Conservation (phyloP, 2,113 vertebrate species). For the Lipophrys pholis region DNA sequence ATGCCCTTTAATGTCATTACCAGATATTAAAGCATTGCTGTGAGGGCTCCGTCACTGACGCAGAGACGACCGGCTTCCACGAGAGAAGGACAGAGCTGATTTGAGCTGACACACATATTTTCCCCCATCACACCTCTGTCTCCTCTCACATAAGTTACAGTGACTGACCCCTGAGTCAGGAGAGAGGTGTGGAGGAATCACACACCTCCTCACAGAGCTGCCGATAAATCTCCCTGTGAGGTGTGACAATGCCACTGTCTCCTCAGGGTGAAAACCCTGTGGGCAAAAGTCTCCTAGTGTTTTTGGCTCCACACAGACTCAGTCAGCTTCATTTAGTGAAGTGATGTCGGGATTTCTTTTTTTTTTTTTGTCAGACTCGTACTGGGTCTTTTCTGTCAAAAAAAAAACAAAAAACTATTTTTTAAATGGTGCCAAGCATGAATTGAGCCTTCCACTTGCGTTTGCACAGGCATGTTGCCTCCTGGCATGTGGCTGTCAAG, state of each 20-base stretch:
- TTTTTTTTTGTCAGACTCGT: constrained; percentile 12
- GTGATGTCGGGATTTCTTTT: not conserved
- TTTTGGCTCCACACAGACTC: not conserved
- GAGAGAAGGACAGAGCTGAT: constrained; percentile 39
- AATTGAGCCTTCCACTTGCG: not conserved
- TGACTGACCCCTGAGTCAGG: constrained; percentile 70
- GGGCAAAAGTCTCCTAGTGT: constrained; percentile 17
- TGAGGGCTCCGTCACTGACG: constrained; percentile 31
- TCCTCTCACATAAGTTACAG: constrained; percentile 69
- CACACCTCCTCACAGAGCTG: constrained; percentile 50
- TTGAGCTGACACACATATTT: constrained; percentile 67
- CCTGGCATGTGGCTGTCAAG: not conserved
- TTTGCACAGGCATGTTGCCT: not conserved
- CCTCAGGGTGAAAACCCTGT: constrained; percentile 41
- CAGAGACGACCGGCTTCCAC: constrained; percentile 17
- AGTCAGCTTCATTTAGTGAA: not conserved
- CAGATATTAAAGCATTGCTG: constrained; percentile 21
- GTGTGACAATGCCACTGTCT: constrained; percentile 47
- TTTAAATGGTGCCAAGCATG: not conserved
- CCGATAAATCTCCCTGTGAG: constrained; percentile 69
- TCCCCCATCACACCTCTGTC: constrained; percentile 60
- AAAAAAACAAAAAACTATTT: too few species aligned
- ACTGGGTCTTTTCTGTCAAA: not conserved
- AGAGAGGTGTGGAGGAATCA: constrained; percentile 66
- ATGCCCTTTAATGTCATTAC: not conserved